These are phyloP conservation scores for Aphelinus atriplicis DNA, from an alignment of 1,140 invertebrate species.

Conservation along the genomic window DNA sequence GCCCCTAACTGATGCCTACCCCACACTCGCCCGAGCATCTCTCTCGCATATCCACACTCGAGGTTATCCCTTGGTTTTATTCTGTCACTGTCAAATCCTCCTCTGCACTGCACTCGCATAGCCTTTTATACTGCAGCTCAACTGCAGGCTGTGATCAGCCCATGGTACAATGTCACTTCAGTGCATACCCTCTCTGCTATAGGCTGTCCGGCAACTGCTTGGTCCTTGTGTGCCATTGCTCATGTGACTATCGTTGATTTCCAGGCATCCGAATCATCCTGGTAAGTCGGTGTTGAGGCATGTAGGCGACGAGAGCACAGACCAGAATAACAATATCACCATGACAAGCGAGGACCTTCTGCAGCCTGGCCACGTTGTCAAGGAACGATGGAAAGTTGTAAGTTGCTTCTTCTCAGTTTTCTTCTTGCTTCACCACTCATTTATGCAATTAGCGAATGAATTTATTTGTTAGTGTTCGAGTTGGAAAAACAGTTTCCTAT, in stretches of 20 bases:
- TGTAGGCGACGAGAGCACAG: conserved; percentile 74
- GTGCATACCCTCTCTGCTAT: too few relatives aligned
- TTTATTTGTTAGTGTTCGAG: not conserved
- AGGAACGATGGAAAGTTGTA: conserved; percentile 97
- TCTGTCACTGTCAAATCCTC: conserved; percentile 15
- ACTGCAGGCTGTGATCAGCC: too few relatives aligned
- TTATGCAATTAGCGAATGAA: not conserved
- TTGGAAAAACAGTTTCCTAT: too few relatives aligned
- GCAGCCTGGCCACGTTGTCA: conserved; percentile 95
- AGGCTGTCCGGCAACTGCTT: too few relatives aligned
- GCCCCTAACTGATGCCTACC: too few relatives aligned
- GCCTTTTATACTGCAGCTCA: too few relatives aligned
- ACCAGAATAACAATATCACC: conserved; percentile 80
- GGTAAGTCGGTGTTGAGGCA: conserved; percentile 60
- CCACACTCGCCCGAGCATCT: conserved; percentile 18
- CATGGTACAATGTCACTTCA: too few relatives aligned
- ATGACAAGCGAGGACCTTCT: conserved; percentile 95
- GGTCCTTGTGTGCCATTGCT: too few relatives aligned
- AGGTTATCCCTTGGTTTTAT: not conserved
- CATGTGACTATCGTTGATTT: conserved; percentile 37
- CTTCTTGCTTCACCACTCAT: too few relatives aligned
- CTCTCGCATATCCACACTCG: not conserved
- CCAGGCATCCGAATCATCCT: conserved; percentile 58
- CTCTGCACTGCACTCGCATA: not conserved
- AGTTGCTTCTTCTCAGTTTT: conserved; percentile 50